Evolutionary conservation across 2,888 invertebrate species (phyloP), one percentile per base, ranked within the genome.

Genomic region (Rhyacophila evoluta): DNA sequence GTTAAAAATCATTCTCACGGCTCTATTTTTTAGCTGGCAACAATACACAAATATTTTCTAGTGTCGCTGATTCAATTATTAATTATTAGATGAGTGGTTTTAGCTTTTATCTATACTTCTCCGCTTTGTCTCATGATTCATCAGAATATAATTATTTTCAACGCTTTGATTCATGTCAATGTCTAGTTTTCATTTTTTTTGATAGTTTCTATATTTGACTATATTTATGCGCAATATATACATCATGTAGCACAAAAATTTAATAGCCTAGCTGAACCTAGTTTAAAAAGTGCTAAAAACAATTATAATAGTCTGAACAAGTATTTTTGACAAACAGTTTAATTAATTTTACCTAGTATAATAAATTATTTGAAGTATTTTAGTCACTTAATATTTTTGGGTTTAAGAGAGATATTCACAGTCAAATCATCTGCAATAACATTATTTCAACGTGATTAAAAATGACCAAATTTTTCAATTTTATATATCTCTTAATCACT

Each of bases 11-110:
- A 55, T 55, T 55, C 55, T 55, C 55, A 55, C 55, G 55, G 55
- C 55, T 55, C 55, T 55, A 55, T 55, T 19, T 33, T 55, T 8
- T 55, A 55, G 55, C 55, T 55, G 55, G 55, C 55, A 55, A 55
- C 15, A 55, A 55, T 19, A 55, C 25, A 25, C 25, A 12, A 55
- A 55, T 55, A 19, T 55, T 55, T 55, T 55, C 55, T 55, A 55
- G 55, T 55, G 55, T 55, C 39, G 55, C 55, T 55, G 55, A 55
- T 55, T 55, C 15, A 55, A 55, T 55, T 55, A 55, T 55, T 55
- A 55, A 55, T 55, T 55, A 55, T 55, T 55, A 55, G 55, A 55
- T 19, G 55, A 55, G 55, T 19, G 55, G 19, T 19, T 10, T 12
- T 19, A 55, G 55, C 55, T 55, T 55, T 55, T 55, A 10, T 55